These are phyloP conservation scores for Mixornis gularis DNA, from an alignment of 2,113 vertebrate genomes.

Conservation along the genomic window DNA sequence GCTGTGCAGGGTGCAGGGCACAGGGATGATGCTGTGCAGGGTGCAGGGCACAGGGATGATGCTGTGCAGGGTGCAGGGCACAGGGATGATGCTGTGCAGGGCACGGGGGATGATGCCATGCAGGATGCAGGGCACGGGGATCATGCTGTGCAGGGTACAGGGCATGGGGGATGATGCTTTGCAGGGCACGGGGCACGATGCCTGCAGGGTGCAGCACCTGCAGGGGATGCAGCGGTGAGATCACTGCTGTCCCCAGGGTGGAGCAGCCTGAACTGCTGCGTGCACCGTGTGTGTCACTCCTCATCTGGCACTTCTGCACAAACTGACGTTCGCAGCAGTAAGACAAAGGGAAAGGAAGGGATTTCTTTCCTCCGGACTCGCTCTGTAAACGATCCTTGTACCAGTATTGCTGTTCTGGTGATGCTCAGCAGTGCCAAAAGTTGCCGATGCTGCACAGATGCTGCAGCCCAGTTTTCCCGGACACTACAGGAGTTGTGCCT, in stretches of 20 bases:
- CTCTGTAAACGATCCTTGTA: background rate
- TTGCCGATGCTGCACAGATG: background rate
- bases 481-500: rapidly evolving
- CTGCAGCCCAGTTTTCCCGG: rapidly evolving
- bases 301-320: background rate
- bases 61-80: no score
- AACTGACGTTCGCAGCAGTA: rapidly evolving
- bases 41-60: no score
- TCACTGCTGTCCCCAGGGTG: rapidly evolving
- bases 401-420: rapidly evolving
- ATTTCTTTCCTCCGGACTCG: rapidly evolving
- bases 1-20: no score
- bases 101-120: no score
- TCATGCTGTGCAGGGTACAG: background rate
- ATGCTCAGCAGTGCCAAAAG: rapidly evolving
- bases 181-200: background rate
- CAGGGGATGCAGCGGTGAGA: rapidly evolving
- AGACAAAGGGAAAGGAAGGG: background rate
- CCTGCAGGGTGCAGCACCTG: background rate
- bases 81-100: background rate
- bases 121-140: no score
- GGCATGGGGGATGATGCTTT: background rate
- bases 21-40: no score
- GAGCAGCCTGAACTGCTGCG: background rate
- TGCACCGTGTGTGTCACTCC: rapidly evolving